A percentile compares a stretch with the other conserved stretches of the same genome.
These are phyloP conservation scores for Platycercus adscitus DNA, from an alignment of 2,113 vertebrate genomes.

Conservation along the genomic window DNA sequence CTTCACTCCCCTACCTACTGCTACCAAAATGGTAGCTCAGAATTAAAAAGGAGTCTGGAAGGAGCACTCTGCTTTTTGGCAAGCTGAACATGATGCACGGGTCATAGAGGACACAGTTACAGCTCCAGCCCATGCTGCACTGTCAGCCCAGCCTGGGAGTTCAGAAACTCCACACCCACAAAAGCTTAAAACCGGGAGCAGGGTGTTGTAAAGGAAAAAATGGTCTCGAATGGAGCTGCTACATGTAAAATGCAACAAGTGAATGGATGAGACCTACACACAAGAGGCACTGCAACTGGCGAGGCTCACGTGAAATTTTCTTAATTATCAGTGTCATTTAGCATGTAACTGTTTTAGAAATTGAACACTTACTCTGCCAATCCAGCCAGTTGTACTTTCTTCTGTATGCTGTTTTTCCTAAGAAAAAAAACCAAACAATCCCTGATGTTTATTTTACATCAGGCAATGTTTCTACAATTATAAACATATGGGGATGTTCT, in stretches of 20 bases:
- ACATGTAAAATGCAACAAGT: background rate
- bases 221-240: no score
- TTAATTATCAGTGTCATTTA: background rate
- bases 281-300: background rate
- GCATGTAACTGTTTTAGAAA: background rate
- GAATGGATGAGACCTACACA: background rate
- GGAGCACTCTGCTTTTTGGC: background rate
- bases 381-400: constrained; percentile 88
- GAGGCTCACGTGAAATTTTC: background rate
- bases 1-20: background rate
- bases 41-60: background rate
- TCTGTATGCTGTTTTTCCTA: constrained; percentile 73
- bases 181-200: fast-evolving
- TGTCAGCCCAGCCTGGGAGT: background rate
- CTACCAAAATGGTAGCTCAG: background rate
- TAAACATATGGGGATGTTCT: background rate
- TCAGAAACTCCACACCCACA: background rate
- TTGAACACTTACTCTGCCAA: constrained; percentile 89
- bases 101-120: background rate
- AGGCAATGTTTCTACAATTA: background rate
- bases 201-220: no score
- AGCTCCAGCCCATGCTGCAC: background rate
- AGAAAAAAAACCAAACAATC: constrained; percentile 9
- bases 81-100: background rate
- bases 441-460: background rate